Evolutionary conservation across 2,888 invertebrate species (phyloP).

Genomic region (Diadegma fenestrale): DNA sequence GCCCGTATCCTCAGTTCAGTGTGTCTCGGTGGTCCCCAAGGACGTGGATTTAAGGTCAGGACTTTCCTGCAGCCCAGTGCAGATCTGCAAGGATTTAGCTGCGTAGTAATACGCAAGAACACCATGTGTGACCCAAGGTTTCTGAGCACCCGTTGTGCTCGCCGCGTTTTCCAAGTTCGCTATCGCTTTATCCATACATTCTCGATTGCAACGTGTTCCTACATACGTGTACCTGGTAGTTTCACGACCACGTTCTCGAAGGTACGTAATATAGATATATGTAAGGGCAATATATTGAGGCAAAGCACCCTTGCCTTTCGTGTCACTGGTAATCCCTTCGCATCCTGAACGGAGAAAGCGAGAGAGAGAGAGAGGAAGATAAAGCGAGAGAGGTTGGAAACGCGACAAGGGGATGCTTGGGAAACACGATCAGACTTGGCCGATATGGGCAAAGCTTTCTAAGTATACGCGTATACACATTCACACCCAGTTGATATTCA

Average conservation of each 20-base stretch:
- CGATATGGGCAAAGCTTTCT: conserved; percentile 44
- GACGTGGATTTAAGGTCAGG: conserved; percentile 67
- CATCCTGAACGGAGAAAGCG: conserved; percentile 10
- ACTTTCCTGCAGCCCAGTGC: conserved; percentile 70
- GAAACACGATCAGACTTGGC: conserved; percentile 80
- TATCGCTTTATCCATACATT: conserved; percentile 25
- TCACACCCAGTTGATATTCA: not conserved
- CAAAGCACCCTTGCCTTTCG: conserved; percentile 32
- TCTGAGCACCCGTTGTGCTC: not conserved
- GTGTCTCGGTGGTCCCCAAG: conserved; percentile 9
- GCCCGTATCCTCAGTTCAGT: not conserved
- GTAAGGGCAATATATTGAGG: conserved; percentile 3
- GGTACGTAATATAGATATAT: conserved; percentile 13
- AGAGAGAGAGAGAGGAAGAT: conserved; percentile 44
- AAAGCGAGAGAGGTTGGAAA: not conserved
- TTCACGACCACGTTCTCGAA: not conserved
- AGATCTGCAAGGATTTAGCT: conserved; percentile 78
- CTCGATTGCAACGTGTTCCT: conserved; percentile 31
- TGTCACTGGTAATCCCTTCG: conserved; percentile 45
- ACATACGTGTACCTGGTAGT: conserved; percentile 25
- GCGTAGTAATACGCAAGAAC: conserved; percentile 68
- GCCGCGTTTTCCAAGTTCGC: conserved; percentile 17
- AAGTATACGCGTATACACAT: not conserved
- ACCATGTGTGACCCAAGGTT: conserved; percentile 19
- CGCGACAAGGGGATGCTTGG: conserved; percentile 73